phyloP scores from a whole-genome alignment of 2,797 vertebrate species.

The Poliocrania exsul region DNA sequence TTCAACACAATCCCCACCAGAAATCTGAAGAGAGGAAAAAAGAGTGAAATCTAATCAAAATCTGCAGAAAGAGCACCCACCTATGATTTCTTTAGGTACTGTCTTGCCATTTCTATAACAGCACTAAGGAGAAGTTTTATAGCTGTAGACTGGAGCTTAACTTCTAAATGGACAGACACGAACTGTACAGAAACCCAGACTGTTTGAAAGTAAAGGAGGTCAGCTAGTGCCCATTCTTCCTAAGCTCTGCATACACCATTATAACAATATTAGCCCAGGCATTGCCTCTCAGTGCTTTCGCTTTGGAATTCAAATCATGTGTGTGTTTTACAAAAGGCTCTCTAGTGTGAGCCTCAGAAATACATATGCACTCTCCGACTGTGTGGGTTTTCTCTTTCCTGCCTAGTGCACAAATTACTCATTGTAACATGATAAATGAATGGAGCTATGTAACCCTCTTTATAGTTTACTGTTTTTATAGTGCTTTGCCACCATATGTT shows the following conservation, averaged over 20 bases:
- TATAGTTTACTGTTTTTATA: slow-evolving; percentile 61
- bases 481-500: slow-evolving; percentile 59
- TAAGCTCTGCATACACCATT: neutral
- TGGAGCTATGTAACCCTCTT: slow-evolving; percentile 52
- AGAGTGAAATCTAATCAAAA: neutral
- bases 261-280: slow-evolving; percentile 27
- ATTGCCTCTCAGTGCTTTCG: slow-evolving; percentile 24
- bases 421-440: slow-evolving; percentile 75
- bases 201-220: neutral
- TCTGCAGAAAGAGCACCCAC: neutral
- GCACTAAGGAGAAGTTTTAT: neutral
- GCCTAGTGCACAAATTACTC: slow-evolving; percentile 67
- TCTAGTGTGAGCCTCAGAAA: slow-evolving; percentile 71
- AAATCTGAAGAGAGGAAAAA: neutral
- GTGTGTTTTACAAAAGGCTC: slow-evolving; percentile 70
- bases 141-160: neutral
- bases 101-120: neutral
- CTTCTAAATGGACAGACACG: neutral
- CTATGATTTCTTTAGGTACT: neutral
- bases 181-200: neutral
- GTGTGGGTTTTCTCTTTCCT: slow-evolving; percentile 58
- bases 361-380: slow-evolving; percentile 54
- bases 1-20: neutral
- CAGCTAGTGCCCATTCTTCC: neutral
- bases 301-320: slow-evolving; percentile 72